These are phyloP conservation scores for Gadus macrocephalus DNA, from an alignment of 2,113 vertebrate species.

Conservation along the genomic window DNA sequence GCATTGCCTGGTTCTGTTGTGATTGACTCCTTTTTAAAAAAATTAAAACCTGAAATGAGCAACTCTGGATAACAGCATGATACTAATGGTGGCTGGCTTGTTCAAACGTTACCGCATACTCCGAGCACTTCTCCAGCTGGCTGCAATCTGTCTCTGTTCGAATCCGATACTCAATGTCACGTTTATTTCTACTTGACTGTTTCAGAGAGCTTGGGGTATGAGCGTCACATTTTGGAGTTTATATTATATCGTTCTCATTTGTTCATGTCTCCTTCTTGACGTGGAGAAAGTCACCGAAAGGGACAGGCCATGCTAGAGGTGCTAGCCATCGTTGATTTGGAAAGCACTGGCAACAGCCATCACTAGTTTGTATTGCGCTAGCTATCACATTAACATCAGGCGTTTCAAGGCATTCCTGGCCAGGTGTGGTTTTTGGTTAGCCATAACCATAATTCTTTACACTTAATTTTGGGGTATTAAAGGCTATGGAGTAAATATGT, in stretches of 20 bases:
- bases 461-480: too few species aligned
- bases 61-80: conserved; percentile 6
- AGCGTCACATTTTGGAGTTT: neutral
- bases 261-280: neutral
- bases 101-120: too few species aligned
- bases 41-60: neutral
- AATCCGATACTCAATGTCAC: neutral
- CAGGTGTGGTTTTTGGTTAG: too few species aligned
- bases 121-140: neutral
- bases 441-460: too few species aligned
- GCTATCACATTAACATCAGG: too few species aligned
- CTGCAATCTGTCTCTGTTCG: neutral
- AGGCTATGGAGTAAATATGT: too few species aligned
- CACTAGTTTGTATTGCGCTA: neutral
- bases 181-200: neutral
- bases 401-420: too few species aligned
- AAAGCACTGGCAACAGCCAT: neutral
- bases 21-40: neutral
- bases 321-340: neutral
- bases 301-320: too few species aligned
- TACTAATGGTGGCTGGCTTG: neutral
- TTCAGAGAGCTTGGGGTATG: neutral
- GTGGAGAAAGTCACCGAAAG: neutral
- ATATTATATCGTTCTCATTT: neutral
- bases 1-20: neutral